phyloP scores from a whole-genome alignment of 2,113 vertebrate species.

The Sphyrna mokarran region DNA sequence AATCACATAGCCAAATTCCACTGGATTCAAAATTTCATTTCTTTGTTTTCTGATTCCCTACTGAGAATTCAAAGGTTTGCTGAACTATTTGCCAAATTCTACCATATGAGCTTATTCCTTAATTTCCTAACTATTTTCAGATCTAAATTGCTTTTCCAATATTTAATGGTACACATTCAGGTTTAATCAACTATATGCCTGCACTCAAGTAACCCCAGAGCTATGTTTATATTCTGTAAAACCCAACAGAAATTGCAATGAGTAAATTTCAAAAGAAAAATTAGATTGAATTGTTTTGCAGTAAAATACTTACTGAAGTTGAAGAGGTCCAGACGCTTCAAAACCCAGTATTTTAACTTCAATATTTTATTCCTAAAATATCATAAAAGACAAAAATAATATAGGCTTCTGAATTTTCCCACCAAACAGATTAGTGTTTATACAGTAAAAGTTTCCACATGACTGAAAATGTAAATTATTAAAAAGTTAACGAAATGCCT shows the following conservation, averaged over 20 bases:
- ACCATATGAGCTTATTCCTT: background rate
- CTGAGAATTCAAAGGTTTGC: background rate
- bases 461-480: background rate
- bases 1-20: background rate
- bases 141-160: background rate
- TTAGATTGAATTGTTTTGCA: background rate
- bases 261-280: background rate
- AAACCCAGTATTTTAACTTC: too few species aligned
- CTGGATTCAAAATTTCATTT: background rate
- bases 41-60: background rate
- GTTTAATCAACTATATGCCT: background rate
- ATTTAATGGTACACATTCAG: background rate
- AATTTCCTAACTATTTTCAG: background rate
- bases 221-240: background rate
- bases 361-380: background rate
- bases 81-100: background rate
- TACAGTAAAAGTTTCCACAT: background rate
- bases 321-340: background rate
- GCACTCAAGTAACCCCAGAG: background rate
- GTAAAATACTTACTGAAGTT: background rate
- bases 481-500: background rate
- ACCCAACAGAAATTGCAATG: background rate
- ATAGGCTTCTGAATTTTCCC: background rate
- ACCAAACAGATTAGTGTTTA: background rate
- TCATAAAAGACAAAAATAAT: background rate